Evolutionary conservation across 2,113 vertebrate species (phyloP).

Genomic region (Tenebrosternarchus preto): DNA sequence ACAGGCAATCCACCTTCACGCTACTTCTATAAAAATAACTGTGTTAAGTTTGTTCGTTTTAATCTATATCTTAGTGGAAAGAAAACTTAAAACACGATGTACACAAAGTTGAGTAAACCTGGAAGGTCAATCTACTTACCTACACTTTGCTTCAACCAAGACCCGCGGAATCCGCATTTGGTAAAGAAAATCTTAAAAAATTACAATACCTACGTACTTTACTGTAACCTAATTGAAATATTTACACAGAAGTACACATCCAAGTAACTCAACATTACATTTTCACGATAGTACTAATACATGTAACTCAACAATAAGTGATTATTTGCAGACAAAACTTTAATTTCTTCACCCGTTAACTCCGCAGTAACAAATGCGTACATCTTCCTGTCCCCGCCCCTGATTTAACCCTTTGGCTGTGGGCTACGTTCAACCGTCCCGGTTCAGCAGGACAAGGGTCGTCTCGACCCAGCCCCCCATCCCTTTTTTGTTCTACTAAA

Average conservation of each 20-base stretch:
- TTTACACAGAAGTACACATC: background rate
- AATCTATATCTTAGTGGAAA: background rate
- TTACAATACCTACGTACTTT: background rate
- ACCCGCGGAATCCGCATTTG: background rate
- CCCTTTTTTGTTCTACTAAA: too few relatives aligned
- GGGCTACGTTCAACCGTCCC: too few relatives aligned
- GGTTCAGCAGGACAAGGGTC: too few relatives aligned
- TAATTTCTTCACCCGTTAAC: background rate
- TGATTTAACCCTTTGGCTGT: too few relatives aligned
- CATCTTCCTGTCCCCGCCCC: conserved; percentile 6
- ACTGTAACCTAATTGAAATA: background rate
- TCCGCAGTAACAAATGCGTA: background rate
- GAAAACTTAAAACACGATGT: background rate
- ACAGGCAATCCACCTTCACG: too few relatives aligned
- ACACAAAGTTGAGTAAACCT: background rate
- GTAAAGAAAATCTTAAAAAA: background rate
- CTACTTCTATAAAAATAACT: too few relatives aligned
- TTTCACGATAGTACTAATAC: too few relatives aligned
- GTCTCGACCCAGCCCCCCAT: too few relatives aligned
- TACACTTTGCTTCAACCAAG: background rate
- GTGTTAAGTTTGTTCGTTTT: too few relatives aligned
- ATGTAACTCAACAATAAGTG: background rate
- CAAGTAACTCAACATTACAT: background rate
- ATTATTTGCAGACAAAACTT: background rate
- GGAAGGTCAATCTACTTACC: background rate